These are phyloP conservation scores for Crioceris asparagi DNA, from an alignment of 2,888 invertebrate genomes.

Conservation along the genomic window DNA sequence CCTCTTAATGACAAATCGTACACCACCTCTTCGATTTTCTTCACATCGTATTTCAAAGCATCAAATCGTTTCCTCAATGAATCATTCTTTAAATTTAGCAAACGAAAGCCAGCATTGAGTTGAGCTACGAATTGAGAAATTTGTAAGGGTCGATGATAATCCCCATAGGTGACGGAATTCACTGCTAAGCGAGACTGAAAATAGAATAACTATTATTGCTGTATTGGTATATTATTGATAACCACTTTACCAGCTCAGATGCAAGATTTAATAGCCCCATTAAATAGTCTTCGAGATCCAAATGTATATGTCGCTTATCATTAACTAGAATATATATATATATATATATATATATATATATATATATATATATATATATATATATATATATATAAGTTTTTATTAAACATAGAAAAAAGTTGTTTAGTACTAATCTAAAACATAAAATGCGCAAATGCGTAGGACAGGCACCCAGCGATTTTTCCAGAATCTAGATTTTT, in stretches of 20 bases:
- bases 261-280: constrained; percentile 73
- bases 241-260: constrained; percentile 60
- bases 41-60: constrained; percentile 81
- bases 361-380: no score
- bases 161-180: constrained; percentile 76
- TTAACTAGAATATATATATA: constrained; percentile 48
- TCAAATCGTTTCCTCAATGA: constrained; percentile 77
- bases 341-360: no score
- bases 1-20: constrained; percentile 80
- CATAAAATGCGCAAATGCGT: no score
- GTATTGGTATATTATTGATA: constrained; percentile 6
- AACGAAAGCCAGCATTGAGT: constrained; percentile 78
- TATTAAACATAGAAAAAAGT: no score
- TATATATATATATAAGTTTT: no score
- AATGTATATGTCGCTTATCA: constrained; percentile 67
- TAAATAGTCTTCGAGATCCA: constrained; percentile 86
- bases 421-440: no score
- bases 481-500: no score
- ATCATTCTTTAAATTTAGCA: constrained; percentile 86
- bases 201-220: constrained; percentile 8
- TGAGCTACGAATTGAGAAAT: constrained; percentile 80
- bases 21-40: constrained; percentile 87
- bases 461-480: no score
- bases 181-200: constrained; percentile 65
- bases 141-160: constrained; percentile 68